phyloP scores from a whole-genome alignment of 1,140 invertebrate species.

The Zaprionus nigranus region DNA sequence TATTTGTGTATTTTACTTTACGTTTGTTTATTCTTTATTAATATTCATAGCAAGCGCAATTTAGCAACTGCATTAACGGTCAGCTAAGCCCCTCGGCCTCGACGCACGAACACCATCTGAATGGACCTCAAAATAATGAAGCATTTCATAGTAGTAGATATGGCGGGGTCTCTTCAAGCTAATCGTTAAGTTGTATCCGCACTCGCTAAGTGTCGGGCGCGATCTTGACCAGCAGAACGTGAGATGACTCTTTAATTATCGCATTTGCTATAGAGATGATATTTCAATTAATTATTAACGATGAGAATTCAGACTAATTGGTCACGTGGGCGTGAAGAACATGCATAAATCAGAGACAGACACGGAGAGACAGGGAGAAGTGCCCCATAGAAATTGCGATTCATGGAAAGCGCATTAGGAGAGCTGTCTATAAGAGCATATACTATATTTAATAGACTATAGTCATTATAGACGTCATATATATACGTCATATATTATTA shows the following conservation, averaged over 20 bases:
- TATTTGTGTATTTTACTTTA: constrained; percentile 8
- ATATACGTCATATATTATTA: background rate
- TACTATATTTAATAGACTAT: background rate
- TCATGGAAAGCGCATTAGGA: background rate
- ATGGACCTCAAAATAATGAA: constrained; percentile 20
- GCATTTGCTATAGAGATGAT: background rate
- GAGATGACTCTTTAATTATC: constrained; percentile 23
- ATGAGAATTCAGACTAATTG: constrained; percentile 7
- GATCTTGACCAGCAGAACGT: constrained; percentile 37
- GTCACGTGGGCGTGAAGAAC: constrained; percentile 4
- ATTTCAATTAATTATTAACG: constrained; percentile 9
- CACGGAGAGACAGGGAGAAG: background rate
- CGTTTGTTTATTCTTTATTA: constrained; percentile 32
- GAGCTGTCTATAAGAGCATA: background rate
- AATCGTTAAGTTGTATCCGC: background rate
- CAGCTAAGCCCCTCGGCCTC: constrained; percentile 21
- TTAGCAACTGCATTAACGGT: constrained; percentile 65
- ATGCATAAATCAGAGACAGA: background rate
- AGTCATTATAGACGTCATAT: background rate
- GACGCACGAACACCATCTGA: constrained; percentile 25
- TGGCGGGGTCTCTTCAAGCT: background rate
- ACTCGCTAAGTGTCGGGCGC: constrained; percentile 1
- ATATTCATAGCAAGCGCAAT: constrained; percentile 66
- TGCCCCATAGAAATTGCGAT: background rate
- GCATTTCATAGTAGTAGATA: constrained; percentile 2